These are phyloP conservation scores for Coelogynopora nodosa DNA, from an alignment of 2,888 invertebrate genomes.

Conservation along the genomic window DNA sequence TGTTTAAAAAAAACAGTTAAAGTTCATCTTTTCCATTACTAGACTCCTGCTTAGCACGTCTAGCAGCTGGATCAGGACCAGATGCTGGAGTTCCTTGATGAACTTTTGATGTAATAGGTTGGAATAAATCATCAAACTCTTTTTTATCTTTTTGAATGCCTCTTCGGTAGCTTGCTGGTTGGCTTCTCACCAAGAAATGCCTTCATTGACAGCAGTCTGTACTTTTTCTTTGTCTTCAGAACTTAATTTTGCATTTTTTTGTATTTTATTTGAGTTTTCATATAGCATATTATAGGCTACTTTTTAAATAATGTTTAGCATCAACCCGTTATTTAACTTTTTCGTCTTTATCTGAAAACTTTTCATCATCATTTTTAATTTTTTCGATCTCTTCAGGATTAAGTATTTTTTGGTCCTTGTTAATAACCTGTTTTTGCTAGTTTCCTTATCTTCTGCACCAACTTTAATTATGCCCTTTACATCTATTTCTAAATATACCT, in stretches of 20 bases:
- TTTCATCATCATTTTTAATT: too few relatives aligned
- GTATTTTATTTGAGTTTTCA: too few relatives aligned
- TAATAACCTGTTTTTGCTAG: constrained; percentile 97
- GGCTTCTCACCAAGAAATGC: constrained; percentile 94
- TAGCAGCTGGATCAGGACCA: neutral
- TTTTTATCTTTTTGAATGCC: constrained; percentile 89
- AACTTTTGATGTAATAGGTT: constrained; percentile 90
- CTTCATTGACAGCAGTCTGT: constrained; percentile 87
- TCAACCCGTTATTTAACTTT: too few relatives aligned
- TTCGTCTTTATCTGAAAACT: too few relatives aligned
- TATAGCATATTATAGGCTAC: too few relatives aligned
- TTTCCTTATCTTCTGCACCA: constrained; percentile 97
- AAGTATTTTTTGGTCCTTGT: constrained; percentile 92
- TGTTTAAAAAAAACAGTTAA: too few relatives aligned
- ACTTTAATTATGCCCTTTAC: constrained; percentile 44
- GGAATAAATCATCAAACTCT: constrained; percentile 85
- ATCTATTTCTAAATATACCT: constrained; percentile 48
- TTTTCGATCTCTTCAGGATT: constrained; percentile 97
- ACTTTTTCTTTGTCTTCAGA: constrained; percentile 88
- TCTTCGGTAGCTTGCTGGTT: constrained; percentile 87
- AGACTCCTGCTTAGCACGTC: too few relatives aligned
- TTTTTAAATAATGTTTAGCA: too few relatives aligned
- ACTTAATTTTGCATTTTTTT: constrained; percentile 83
- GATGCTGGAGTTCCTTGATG: constrained; percentile 77
- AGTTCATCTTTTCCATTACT: too few relatives aligned